These are phyloP conservation scores for Scaptomyza graminum DNA, from an alignment of 1,140 invertebrate species.

Conservation along the genomic window DNA sequence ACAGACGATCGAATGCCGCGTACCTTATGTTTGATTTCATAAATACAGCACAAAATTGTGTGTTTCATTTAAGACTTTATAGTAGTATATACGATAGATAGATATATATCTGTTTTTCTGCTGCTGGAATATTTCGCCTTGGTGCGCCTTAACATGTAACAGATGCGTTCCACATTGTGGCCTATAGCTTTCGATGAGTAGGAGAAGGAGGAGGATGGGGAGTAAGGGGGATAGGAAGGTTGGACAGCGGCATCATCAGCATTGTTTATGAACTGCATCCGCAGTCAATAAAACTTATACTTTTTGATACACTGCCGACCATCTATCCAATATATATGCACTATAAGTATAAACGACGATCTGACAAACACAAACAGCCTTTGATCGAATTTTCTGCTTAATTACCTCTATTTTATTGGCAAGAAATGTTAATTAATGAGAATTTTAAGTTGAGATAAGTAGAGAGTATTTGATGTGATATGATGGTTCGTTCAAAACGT, in stretches of 20 bases:
- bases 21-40: slow-evolving; percentile 81
- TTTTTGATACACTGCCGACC: slow-evolving; percentile 69
- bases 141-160: slow-evolving; percentile 73
- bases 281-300: slow-evolving; percentile 81
- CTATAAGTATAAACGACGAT: slow-evolving; percentile 22
- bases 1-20: slow-evolving; percentile 59
- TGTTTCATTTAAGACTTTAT: slow-evolving; percentile 7
- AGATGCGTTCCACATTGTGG: slow-evolving; percentile 79
- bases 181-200: slow-evolving; percentile 23
- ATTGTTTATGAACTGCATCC: slow-evolving; percentile 81
- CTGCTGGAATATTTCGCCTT: slow-evolving; percentile 58
- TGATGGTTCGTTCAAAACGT: no score
- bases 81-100: slow-evolving; percentile 20
- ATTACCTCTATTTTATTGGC: not conserved
- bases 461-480: no score
- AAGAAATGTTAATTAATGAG: slow-evolving; percentile 11
- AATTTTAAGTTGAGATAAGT: not conserved
- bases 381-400: slow-evolving; percentile 56
- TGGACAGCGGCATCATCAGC: slow-evolving; percentile 2
- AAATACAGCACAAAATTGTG: slow-evolving; percentile 49
- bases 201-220: not conserved
- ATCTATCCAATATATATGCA: not conserved
- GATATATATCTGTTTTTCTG: slow-evolving; percentile 21
- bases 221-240: slow-evolving; percentile 3
- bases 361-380: slow-evolving; percentile 46